Evolutionary conservation across 2,113 vertebrate species (phyloP).

Genomic region (Cephalopterus ornatus): DNA sequence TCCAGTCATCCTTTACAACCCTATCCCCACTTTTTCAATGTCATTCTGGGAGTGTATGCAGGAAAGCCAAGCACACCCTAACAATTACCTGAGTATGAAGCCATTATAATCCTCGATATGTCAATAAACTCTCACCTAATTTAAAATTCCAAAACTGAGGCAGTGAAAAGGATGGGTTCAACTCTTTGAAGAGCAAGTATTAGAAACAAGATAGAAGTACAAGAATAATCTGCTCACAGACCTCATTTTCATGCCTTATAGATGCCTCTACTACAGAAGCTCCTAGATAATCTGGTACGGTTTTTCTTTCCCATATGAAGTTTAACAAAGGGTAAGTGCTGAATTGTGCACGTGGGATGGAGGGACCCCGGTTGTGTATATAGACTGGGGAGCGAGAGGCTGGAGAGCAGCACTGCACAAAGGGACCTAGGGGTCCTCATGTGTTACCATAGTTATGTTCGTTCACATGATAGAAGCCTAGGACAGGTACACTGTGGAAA

Average conservation of each 20-base stretch:
- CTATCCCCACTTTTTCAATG: not conserved
- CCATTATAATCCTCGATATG: not conserved
- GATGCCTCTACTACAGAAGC: not conserved
- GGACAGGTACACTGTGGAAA: not conserved
- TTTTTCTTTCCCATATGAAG: not conserved
- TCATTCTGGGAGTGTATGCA: not conserved
- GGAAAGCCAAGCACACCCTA: not conserved
- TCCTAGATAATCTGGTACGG: not conserved
- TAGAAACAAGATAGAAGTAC: not conserved
- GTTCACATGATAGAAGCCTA: not conserved
- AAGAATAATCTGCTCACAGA: not conserved
- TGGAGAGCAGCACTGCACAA: not conserved
- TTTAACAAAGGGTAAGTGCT: not conserved
- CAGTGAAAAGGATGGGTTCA: not conserved
- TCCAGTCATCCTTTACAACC: not conserved
- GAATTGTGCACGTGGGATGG: not conserved
- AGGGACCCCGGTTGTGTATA: not conserved
- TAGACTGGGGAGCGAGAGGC: not conserved
- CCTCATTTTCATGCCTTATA: not conserved
- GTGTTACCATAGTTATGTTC: rapidly evolving
- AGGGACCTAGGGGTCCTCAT: not conserved
- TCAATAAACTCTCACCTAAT: not conserved
- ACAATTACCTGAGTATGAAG: not conserved
- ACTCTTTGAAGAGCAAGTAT: not conserved
- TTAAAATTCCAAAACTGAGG: not conserved